Evolutionary conservation across 2,113 vertebrate species (phyloP).

Genomic region (Rallus limicola): DNA sequence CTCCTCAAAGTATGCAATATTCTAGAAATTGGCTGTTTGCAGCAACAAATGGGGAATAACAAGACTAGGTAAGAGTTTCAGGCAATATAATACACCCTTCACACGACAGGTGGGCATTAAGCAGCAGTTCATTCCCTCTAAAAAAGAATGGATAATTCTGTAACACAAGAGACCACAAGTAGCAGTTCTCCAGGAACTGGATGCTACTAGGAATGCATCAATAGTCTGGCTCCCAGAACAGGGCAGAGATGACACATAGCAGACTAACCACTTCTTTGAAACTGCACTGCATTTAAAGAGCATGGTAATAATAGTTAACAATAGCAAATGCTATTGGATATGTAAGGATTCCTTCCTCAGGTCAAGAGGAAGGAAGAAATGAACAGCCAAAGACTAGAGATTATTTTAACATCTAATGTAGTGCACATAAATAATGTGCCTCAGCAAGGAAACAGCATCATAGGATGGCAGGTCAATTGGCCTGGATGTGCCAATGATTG

Average conservation of each 20-base stretch:
- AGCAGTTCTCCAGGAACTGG: background rate
- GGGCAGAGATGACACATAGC: fast-evolving
- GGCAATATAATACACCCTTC: background rate
- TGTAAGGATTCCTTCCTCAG: background rate
- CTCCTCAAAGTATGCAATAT: background rate
- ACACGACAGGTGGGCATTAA: background rate
- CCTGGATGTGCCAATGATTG: background rate
- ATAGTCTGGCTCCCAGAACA: background rate
- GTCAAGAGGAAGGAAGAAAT: background rate
- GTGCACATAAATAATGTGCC: background rate
- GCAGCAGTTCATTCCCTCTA: background rate
- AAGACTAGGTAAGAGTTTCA: background rate
- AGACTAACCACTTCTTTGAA: background rate
- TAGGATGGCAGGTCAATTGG: background rate
- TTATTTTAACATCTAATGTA: background rate
- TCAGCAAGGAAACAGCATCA: background rate
- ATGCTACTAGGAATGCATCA: background rate
- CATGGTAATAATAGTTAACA: background rate
- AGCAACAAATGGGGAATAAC: background rate
- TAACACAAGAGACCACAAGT: background rate
- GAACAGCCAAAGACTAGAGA: background rate
- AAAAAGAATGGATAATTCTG: background rate
- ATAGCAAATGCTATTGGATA: background rate
- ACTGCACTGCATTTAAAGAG: background rate
- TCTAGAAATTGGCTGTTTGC: background rate